These are phyloP conservation scores for Heptranchias perlo DNA, from an alignment of 2,113 vertebrate species.

Conservation along the genomic window DNA sequence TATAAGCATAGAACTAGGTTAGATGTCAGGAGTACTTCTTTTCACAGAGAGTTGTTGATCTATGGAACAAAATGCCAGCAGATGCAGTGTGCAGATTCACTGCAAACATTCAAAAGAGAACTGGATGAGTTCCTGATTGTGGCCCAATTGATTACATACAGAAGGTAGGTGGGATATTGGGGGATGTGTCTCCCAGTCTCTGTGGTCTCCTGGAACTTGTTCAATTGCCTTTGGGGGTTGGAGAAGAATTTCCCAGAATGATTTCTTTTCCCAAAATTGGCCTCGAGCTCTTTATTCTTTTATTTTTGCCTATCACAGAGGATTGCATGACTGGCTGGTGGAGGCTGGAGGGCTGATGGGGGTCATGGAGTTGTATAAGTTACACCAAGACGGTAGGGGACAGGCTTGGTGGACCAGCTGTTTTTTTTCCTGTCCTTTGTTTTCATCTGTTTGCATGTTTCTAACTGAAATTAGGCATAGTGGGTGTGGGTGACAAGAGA, in stretches of 20 bases:
- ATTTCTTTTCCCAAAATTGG: neutral
- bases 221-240: neutral
- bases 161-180: neutral
- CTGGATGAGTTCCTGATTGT: neutral
- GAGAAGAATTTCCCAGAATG: no score
- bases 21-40: neutral
- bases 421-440: neutral
- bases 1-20: neutral
- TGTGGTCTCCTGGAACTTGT: neutral
- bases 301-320: no score
- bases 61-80: neutral
- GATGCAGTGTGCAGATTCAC: neutral
- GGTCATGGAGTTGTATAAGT: no score
- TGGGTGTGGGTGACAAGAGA: neutral
- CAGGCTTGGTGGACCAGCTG: neutral
- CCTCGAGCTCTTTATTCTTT: neutral
- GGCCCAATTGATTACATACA: neutral
- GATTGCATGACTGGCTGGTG: no score
- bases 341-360: no score
- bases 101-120: neutral
- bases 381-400: no score
- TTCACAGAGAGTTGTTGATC: neutral
- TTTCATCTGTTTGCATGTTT: neutral
- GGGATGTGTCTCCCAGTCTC: neutral
- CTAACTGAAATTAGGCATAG: neutral